Evolutionary conservation across 1,140 invertebrate species (phyloP).

Genomic region (Archegozetes longisetosus): DNA sequence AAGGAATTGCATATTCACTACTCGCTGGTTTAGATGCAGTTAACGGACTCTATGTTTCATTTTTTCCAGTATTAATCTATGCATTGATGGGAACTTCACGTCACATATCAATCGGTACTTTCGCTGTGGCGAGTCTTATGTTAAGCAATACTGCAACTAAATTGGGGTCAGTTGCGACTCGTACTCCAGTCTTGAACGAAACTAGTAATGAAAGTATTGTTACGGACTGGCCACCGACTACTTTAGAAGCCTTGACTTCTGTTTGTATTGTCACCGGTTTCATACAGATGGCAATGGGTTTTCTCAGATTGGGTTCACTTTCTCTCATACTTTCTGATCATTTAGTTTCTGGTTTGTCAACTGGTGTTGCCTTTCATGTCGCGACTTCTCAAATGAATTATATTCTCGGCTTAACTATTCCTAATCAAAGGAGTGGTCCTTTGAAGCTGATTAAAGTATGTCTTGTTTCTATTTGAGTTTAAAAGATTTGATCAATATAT

Average conservation of each 20-base stretch:
- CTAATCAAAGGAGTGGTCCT: neutral
- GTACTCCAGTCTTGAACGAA: too few relatives aligned
- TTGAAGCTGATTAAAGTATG: constrained; percentile 17
- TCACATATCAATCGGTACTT: constrained; percentile 67
- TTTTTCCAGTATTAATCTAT: constrained; percentile 80
- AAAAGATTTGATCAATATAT: too few relatives aligned
- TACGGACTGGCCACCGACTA: neutral
- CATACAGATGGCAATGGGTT: too few relatives aligned
- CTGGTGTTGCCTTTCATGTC: constrained; percentile 34
- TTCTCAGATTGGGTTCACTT: constrained; percentile 33
- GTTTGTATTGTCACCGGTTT: constrained; percentile 21
- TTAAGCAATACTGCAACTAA: neutral
- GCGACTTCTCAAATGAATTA: constrained; percentile 30
- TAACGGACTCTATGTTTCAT: constrained; percentile 81
- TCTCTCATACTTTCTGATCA: constrained; percentile 34
- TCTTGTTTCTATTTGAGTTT: too few relatives aligned
- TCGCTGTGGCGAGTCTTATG: neutral
- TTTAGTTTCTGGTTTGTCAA: constrained; percentile 34
- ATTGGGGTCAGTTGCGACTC: neutral
- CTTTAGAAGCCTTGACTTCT: neutral
- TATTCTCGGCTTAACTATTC: constrained; percentile 26
- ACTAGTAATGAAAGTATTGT: neutral
- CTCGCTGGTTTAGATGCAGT: constrained; percentile 70
- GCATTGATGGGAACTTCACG: constrained; percentile 74
- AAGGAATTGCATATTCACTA: constrained; percentile 83